phyloP scores from a whole-genome alignment of 2,797 vertebrate species.

The Labroides dimidiatus region DNA sequence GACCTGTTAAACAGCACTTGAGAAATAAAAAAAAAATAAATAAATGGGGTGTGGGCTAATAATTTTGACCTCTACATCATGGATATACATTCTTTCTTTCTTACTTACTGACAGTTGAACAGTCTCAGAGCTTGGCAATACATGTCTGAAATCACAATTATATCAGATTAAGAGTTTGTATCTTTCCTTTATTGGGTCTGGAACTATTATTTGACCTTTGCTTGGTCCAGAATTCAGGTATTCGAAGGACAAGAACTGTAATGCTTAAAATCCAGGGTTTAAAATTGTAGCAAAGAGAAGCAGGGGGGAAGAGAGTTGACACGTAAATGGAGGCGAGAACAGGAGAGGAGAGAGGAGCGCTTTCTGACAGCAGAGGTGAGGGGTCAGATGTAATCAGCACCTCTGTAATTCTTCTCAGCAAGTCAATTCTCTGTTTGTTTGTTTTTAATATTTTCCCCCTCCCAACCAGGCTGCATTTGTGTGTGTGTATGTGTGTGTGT shows the following conservation, averaged over 20 bases:
- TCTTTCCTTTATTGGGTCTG: too few species aligned
- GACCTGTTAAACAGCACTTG: too few species aligned
- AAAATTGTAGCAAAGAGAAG: conserved; percentile 26
- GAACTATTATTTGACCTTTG: too few species aligned
- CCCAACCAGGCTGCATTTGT: conserved; percentile 18
- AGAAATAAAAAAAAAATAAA: too few species aligned
- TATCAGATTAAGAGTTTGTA: too few species aligned
- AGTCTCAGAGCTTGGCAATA: too few species aligned
- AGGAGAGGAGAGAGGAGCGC: conserved; percentile 52
- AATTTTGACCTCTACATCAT: too few species aligned
- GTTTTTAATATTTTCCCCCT: conserved; percentile 85
- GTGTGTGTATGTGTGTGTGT: conserved; percentile 49
- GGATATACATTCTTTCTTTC: too few species aligned
- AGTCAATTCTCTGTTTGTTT: conserved; percentile 87
- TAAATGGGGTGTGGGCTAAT: too few species aligned
- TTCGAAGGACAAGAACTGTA: not conserved
- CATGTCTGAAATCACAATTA: too few species aligned
- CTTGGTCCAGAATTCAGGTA: not conserved
- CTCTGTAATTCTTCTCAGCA: conserved; percentile 82
- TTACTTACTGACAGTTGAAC: too few species aligned
- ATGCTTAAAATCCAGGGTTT: conserved; percentile 22
- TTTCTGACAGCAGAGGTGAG: conserved; percentile 79
- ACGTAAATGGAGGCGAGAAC: conserved; percentile 50
- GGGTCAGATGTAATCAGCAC: conserved; percentile 85
- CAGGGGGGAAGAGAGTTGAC: conserved; percentile 28